Base-by-base conservation (phyloP, 2,797 vertebrate genomes). In the Ceryle rudis region DNA sequence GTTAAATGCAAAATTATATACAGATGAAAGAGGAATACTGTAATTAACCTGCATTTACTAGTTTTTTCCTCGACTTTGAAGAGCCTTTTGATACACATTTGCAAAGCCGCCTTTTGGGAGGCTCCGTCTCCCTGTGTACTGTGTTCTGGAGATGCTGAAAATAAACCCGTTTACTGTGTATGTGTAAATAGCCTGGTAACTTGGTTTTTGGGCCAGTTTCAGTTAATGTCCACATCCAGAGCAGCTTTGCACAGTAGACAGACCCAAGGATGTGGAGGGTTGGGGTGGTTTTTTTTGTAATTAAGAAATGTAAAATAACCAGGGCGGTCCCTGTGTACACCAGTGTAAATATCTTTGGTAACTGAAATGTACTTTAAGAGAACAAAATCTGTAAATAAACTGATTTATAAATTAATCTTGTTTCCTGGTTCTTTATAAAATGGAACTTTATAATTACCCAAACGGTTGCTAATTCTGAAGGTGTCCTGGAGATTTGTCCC, bases 311-410 rank as follows among this genome's bases (percentile, higher is more conserved):
- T 99, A 99, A 98, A 98, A 98, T 98, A 98, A 98, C 97, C 96
- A 98, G 98, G 98, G 97, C 97, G 96, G 89, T 97, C 98, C 98
- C 98, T 99, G 91, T 98, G 98, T 98, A 98, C 81, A 99, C 98
- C 98, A 98, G 91, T 98, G 98, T 99, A 98, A 98, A 98, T 98
- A 99, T 99, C 98, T 99, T 99, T 99, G 98, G 98, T 99, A 98
- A 99, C 97, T 98, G 98, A 98, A 99, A 98, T 98, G 97, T 99
- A 98, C 98, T 99, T 99, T 99, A 98, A 98, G 97, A 98, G 97
- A 98, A 98, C 97, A 98, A 98, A 99, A 98, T 98, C 98, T 99
- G 99, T 99, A 99, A 99, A 99, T 99, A 99, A 99, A 99, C 95
- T 98, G 98, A 98, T 99, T 99, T 99, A 98, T 98, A 98, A 98